A percentile compares a stretch with the other conserved stretches of the same genome.
These are phyloP conservation scores for Choloepus didactylus DNA, from an alignment of 2,797 vertebrate genomes.

Conservation along the genomic window DNA sequence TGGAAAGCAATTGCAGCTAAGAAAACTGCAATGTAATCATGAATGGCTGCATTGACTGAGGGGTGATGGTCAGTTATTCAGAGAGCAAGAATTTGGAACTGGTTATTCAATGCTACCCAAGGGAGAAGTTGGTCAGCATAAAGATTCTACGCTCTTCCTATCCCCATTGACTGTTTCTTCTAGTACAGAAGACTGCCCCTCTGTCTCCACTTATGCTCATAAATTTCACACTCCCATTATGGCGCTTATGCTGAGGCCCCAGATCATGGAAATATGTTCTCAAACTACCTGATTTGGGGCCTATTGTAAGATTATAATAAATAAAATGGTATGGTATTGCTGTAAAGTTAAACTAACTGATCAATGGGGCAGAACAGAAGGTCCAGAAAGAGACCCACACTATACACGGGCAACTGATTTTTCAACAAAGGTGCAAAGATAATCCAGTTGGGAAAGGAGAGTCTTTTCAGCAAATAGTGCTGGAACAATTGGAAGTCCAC, in stretches of 20 bases:
- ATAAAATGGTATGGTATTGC: not conserved
- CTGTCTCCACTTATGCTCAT: not conserved
- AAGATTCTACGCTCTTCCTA: not conserved
- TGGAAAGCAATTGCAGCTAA: not conserved
- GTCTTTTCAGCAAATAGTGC: not conserved
- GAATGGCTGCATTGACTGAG: not conserved
- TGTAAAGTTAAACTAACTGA: not conserved
- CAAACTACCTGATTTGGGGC: not conserved
- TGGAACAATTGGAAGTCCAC: not conserved
- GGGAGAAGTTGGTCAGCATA: not conserved
- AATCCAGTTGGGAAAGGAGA: not conserved
- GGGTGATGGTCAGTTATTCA: not conserved
- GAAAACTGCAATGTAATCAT: not conserved
- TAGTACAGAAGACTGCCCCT: too few relatives aligned
- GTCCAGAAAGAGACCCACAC: not conserved
- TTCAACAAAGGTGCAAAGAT: not conserved
- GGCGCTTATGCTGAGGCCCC: not conserved
- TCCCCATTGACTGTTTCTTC: not conserved
- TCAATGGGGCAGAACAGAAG: not conserved
- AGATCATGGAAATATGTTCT: not conserved
- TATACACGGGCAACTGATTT: not conserved
- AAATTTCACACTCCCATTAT: not conserved
- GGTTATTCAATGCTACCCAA: not conserved
- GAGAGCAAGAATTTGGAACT: not conserved
- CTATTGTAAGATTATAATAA: not conserved